These are phyloP conservation scores for Microctenopoma stevenorrisi DNA, from an alignment of 2,797 vertebrate species.

Conservation along the genomic window DNA sequence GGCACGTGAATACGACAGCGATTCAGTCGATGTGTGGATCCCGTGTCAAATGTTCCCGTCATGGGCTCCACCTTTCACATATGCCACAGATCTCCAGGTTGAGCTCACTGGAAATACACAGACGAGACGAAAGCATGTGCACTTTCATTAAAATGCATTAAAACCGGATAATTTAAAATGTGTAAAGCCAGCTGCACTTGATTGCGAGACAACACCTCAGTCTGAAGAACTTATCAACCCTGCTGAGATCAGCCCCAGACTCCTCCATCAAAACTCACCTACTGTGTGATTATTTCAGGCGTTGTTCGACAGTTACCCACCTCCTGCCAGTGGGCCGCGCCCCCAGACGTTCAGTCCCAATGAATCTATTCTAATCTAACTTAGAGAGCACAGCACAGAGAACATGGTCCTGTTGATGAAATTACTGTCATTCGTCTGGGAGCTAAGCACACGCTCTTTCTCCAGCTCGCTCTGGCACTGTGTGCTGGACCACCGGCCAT, in stretches of 20 bases:
- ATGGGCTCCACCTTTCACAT: conserved; percentile 14
- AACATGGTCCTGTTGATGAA: not conserved
- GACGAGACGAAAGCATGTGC: conserved; percentile 6
- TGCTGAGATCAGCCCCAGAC: not conserved
- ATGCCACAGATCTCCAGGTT: not conserved
- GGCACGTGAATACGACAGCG: conserved; percentile 13
- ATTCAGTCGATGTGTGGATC: conserved; percentile 17
- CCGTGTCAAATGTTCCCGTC: conserved; percentile 7
- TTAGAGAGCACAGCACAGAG: no score
- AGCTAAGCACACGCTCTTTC: no score
- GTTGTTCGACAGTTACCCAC: no score
- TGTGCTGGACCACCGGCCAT: no score
- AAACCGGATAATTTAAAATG: conserved; percentile 9
- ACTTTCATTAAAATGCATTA: conserved; percentile 22
- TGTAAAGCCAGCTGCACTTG: not conserved
- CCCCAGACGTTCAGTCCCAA: no score
- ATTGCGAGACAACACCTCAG: not conserved
- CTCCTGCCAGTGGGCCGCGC: no score
- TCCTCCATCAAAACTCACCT: no score
- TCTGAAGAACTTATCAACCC: not conserved
- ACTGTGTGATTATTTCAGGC: no score
- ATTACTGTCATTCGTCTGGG: no score
- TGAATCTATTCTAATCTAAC: no score
- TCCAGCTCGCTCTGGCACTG: no score
- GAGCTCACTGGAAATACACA: conserved; percentile 1